Base-by-base conservation (phyloP, 2,113 vertebrate species). In the Synchiropus splendidus region DNA sequence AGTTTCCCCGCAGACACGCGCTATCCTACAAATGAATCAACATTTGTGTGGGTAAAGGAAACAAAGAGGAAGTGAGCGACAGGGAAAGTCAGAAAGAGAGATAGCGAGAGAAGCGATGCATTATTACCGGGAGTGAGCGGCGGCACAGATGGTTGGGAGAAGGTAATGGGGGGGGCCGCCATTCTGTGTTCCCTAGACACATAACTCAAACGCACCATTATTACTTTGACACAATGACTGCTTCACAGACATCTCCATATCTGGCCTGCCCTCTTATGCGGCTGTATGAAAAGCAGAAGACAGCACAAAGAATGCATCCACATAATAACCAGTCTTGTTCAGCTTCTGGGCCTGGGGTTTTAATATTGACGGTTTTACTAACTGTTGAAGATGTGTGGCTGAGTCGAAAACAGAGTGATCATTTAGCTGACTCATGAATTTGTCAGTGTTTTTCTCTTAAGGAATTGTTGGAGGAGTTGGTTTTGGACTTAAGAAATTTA, bases 311-410 rank as follows among this genome's bases (percentile, higher is more conserved):
- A 75, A 69, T 56, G 69, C 21, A 27, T 46, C 42, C 46, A 50
- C 6, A 11, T 16, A 34, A 49, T 58, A 64, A 73, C 70, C 41
- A 55, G 45, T 10, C 27, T 21, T 40, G 13, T 14, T 16, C 11
- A n/a, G n/a, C n/a, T n/a, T n/a, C 18, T 27, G 56, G 33, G 58
- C 49, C 31, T 12, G 18, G 21, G 12, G 39, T 62, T 69, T 74
- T 64, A 64, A 64, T 80, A 68, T 66, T 68, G 66, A 69, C 67
- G 70, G 45, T 72, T 81, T 75, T 79, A 82, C 74, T 61, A 68
- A 70, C 69, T 70, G 35, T 34, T 33, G 31, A 49, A 52, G 47
- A 39, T 55, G 63, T 62, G 27, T 37, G 16, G 51, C 51, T 36
- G 43, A 67, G 63, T 41, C 47, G 45, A 56, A 52, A 71, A 67